Evolutionary conservation across 2,797 vertebrate genomes (phyloP), one percentile per base, ranked within the genome.

Genomic region (Pseudomugil tenellus): DNA sequence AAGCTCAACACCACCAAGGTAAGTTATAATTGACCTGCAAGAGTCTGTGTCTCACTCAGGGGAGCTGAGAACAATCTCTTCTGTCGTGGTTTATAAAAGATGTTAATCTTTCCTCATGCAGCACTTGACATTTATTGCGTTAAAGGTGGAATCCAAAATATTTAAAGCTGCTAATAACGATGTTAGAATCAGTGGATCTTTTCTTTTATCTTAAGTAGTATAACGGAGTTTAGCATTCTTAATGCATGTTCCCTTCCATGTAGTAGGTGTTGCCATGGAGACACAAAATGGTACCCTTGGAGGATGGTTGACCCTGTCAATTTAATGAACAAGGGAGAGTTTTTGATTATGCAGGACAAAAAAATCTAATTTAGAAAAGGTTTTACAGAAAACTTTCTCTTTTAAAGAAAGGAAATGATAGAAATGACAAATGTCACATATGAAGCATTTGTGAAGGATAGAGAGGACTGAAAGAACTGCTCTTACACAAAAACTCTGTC

Each of bases 1-100:
- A 98, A 99, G 72, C 92, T 99, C 78, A 95, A 99, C 89, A 99
- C 97, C 81, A 97, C 96, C 74, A 98, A 98, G 96, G 98, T 99
- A 89, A 89, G 81, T 28, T 2, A 0, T 21, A 0, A n/a, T 63
- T 19, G 9, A 34, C 32, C 10, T 39, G 55, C 53, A 2, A 53
- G 17, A 0, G 37, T 1, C 53, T 16, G 0, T 57, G 37, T 35
- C 2, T 65, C 55, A 51, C 19, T 25, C 4, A 3, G 32, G 53
- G 8, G 39, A 43, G 31, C n/a, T 3, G 0, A n/a, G n/a, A 49
- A 13, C 21, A 35, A 67, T n/a, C n/a, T n/a, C n/a, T n/a, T 28
- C 21, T 46, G 9, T 49, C 25, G n/a, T 14, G 23, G 12, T 41
- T 39, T 41, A 41, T 41, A 41, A 41, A 41, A 41, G 39, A 41